Evolutionary conservation across 2,888 invertebrate genomes (phyloP).

Genomic region (Perithous albicinctus): DNA sequence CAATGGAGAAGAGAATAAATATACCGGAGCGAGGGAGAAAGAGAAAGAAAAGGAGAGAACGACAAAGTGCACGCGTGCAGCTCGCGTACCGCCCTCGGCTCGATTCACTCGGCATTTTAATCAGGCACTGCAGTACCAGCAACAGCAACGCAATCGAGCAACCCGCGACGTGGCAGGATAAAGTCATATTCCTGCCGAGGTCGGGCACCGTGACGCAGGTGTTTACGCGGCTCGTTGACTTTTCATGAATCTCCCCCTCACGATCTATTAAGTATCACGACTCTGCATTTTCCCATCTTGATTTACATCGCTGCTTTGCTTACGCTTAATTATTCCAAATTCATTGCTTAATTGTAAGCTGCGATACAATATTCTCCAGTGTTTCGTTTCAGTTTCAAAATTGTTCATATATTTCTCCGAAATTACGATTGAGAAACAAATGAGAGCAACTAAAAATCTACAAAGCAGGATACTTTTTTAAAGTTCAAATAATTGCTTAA

Average conservation of each 20-base stretch:
- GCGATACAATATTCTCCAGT: background rate
- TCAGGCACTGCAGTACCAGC: constrained; percentile 43
- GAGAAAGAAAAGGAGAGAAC: constrained; percentile 2
- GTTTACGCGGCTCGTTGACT: constrained; percentile 67
- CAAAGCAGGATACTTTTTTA: no score
- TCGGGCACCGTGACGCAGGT: constrained; percentile 61
- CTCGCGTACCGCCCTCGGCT: constrained; percentile 42
- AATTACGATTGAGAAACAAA: background rate
- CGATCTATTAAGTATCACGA: constrained; percentile 51
- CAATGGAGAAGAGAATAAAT: constrained; percentile 40
- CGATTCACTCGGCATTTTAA: constrained; percentile 47
- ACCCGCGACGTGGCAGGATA: constrained; percentile 34
- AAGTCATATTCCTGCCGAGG: constrained; percentile 54
- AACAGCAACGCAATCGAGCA: constrained; percentile 29
- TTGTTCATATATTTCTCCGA: background rate
- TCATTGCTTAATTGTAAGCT: constrained; percentile 2
- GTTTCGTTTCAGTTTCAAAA: background rate
- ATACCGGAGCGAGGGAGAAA: background rate
- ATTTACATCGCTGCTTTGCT: constrained; percentile 14
- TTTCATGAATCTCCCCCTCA: constrained; percentile 57
- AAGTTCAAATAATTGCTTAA: no score
- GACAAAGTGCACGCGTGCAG: constrained; percentile 50
- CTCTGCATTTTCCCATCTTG: constrained; percentile 19
- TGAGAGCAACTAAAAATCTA: no score
- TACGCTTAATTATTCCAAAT: background rate